A percentile compares a stretch with the other conserved stretches of the same genome.
These are phyloP conservation scores for Euglossa dilemma DNA, from an alignment of 1,140 invertebrate genomes.

Conservation along the genomic window DNA sequence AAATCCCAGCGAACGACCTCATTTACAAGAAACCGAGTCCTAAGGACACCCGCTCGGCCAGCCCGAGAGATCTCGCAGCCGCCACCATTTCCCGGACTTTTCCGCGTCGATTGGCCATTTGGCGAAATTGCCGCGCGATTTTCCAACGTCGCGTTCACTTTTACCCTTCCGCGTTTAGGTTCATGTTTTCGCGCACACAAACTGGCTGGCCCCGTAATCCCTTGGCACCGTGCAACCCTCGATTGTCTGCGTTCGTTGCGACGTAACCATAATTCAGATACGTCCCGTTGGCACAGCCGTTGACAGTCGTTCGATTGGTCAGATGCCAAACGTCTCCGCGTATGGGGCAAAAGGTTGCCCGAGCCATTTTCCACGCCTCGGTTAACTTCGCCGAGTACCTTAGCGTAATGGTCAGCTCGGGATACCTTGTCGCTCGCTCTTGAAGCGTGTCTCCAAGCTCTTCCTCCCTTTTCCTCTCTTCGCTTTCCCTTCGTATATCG, in stretches of 20 bases:
- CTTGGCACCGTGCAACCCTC: slow-evolving; percentile 59
- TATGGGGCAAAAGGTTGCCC: slow-evolving; percentile 39
- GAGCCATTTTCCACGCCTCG: slow-evolving; percentile 51
- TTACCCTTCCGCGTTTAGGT: slow-evolving; percentile 8
- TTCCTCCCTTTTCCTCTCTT: not conserved
- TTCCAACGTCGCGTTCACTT: slow-evolving; percentile 9
- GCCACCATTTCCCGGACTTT: not conserved
- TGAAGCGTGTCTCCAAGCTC: too few species aligned
- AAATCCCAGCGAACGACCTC: not conserved
- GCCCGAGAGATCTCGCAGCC: not conserved
- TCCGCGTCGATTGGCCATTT: not conserved
- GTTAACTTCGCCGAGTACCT: slow-evolving; percentile 40
- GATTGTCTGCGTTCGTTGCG: slow-evolving; percentile 55
- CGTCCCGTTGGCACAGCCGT: slow-evolving; percentile 68
- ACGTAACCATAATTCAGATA: slow-evolving; percentile 71
- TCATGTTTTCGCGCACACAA: slow-evolving; percentile 16
- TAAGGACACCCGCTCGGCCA: not conserved
- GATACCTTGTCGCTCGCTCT: slow-evolving; percentile 7
- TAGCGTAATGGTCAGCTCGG: slow-evolving; percentile 16
- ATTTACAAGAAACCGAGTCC: not conserved
- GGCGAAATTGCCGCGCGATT: not conserved
- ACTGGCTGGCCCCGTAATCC: slow-evolving; percentile 55
- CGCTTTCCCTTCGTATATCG: not conserved
- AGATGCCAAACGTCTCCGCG: slow-evolving; percentile 60
- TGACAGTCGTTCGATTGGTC: slow-evolving; percentile 67